Evolutionary conservation across 2,113 vertebrate species (phyloP), one percentile per base, ranked within the genome.

Genomic region (Sturnus vulgaris): DNA sequence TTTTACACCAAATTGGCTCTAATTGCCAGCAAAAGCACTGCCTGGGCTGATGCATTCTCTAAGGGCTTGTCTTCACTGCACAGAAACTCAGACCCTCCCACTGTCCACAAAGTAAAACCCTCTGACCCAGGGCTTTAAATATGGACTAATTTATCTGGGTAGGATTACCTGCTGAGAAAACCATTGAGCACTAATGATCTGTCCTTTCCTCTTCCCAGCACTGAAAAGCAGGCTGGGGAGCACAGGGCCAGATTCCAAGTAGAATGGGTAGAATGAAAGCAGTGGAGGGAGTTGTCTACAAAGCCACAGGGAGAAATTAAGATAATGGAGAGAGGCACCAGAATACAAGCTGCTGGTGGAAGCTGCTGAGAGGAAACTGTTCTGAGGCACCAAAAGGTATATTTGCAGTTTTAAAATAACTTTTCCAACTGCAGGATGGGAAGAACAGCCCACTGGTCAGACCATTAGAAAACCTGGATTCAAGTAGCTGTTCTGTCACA

Each of bases 91-190:
- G 66, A 93, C 53, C 56, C 70, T 93, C 92, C 70, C 66, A 87
- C 78, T 63, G 92, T 63, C 88, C 72, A 61, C 82, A 92, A 77
- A 90, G 47, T 63, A 86, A 93, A 93, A 66, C 82, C 76, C 86
- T 96, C 79, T 95, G 95, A 94, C 95, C 92, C 55, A 44, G 60
- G 68, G 49, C 49, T 96, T 95, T 93, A 94, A 76, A 94, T 64
- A 82, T 39, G 66, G 57, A 81, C 80, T 94, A 81, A 94, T 95
- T 96, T 95, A 90, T 94, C 68, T 90, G 80, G 52, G 39, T 90
- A 90, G 42, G 80, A 86, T 92, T 93, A 92, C 91, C 86, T 88
- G 81, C 82, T 86, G 92, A 90, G 94, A 96, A 97, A 96, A 83
- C 59, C 64, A 75, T 18, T 63, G 92, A 88, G 86, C 84, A 86